Evolutionary conservation across 2,113 vertebrate species (phyloP).

Genomic region (Noctilio leporinus): DNA sequence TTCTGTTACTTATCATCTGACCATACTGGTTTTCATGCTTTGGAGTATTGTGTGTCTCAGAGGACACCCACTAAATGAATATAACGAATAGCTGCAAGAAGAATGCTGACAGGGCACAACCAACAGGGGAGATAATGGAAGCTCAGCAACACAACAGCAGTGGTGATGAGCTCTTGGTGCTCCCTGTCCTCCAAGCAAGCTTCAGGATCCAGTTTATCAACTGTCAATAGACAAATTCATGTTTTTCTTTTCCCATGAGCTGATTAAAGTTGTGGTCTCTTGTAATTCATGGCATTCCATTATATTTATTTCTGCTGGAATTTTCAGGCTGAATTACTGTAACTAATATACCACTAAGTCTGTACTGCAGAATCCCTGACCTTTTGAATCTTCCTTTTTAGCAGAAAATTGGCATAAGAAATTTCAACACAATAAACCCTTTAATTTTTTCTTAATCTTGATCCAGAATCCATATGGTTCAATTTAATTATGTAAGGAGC

Average conservation of each 20-base stretch:
- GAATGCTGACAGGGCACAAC: not conserved
- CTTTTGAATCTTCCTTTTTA: conserved; percentile 75
- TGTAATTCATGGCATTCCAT: conserved; percentile 76
- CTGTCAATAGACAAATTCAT: conserved; percentile 74
- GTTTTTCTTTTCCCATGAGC: conserved; percentile 77
- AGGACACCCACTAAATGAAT: not conserved
- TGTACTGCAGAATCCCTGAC: conserved; percentile 75
- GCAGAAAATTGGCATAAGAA: conserved; percentile 80
- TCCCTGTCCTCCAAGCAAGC: conserved; percentile 44
- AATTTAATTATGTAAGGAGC: conserved; percentile 70
- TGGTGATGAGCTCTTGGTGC: not conserved
- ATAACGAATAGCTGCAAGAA: not conserved
- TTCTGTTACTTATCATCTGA: not conserved
- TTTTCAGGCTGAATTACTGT: conserved; percentile 83
- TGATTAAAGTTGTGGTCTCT: conserved; percentile 80
- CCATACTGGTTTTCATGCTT: not conserved
- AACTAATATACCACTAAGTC: conserved; percentile 80
- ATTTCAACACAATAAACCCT: conserved; percentile 78
- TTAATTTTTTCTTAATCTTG: conserved; percentile 75
- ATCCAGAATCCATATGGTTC: conserved; percentile 71
- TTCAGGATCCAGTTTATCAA: conserved; percentile 73
- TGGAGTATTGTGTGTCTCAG: not conserved
- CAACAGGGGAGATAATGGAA: not conserved
- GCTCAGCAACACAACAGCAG: not conserved
- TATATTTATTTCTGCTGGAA: conserved; percentile 79